Base-by-base conservation (phyloP, 2,797 vertebrate species). In the Xenentodon cancila region DNA sequence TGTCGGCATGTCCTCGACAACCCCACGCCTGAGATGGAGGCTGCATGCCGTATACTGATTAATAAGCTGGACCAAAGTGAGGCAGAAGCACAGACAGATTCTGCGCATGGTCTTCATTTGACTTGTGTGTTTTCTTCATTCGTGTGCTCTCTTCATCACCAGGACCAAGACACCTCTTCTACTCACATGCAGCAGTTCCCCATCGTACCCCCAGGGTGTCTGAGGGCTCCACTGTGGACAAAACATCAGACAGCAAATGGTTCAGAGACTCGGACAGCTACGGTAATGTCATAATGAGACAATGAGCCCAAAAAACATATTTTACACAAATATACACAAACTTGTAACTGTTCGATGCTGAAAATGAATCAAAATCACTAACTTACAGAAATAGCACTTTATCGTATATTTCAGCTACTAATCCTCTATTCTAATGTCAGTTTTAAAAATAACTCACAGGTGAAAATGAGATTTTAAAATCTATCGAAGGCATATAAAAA, bases 1-100 rank as follows among this genome's bases (percentile, higher is more conserved):
- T 95, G 92, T 71, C 82, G 94, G 12, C 94, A 90, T 1, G 90
- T 94, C 47, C 62, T 96, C 82, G 95, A 95, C 64, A 92, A 94
- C 22, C 95, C 91, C 56, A 94, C 91, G 51, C 92, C 93, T 0
- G 92, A 95, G 80, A 93, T 87, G 0, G 92, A 94, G 72, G 91
- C 90, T 2, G 93, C 95, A 19, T 90, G 94, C 64, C 88, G 87
- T 1, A 84, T 79, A 0, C 88, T 95, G 4, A 81, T 88, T 9
- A 89, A 79, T 48, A 89, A 82, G 18, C 90, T 95, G 12, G 92
- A 94, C 53, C 90, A 92, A 85, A 92, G 94, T 95, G 83, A 18
- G 86, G 13, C 5, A 32, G 44, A 13, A 20, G 43, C 27, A 22
- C 19, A 37, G 7, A 27, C 5, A 55, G 5, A 32, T 19, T 51